phyloP scores from a whole-genome alignment of 2,888 invertebrate genomes.

The Mechanitis messenoides region DNA sequence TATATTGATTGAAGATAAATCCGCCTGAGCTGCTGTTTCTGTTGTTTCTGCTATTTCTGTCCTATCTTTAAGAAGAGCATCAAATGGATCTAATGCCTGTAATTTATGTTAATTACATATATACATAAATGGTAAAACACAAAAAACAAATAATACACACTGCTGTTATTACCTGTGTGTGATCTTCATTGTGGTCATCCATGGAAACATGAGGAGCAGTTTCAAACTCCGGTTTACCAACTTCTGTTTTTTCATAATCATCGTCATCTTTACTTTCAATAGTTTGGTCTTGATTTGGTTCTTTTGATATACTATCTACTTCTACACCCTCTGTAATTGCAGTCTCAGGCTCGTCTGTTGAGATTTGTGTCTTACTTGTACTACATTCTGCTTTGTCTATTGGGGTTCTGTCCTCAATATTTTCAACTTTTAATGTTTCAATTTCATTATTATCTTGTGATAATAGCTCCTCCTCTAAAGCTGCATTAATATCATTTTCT shows the following conservation, averaged over 20 bases:
- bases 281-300: conserved; percentile 25
- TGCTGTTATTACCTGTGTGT: conserved; percentile 54
- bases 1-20: conserved; percentile 33
- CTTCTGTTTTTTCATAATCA: conserved; percentile 46
- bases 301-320: conserved; percentile 34
- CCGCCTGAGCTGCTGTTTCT: conserved; percentile 38
- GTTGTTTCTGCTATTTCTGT: conserved; percentile 41
- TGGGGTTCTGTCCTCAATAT: not conserved
- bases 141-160: conserved; percentile 4
- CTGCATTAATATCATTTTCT: not conserved
- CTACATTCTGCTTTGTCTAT: not conserved
- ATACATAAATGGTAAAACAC: not conserved
- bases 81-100: conserved; percentile 70
- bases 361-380: conserved; percentile 22
- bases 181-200: conserved; percentile 65
- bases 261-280: conserved; percentile 23
- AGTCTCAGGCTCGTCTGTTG: conserved; percentile 4
- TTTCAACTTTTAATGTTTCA: conserved; percentile 31
- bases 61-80: conserved; percentile 61
- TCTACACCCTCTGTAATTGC: conserved; percentile 31
- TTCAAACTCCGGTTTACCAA: conserved; percentile 69
- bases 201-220: conserved; percentile 68
- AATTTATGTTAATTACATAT: conserved; percentile 23
- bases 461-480: conserved; percentile 10
- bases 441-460: conserved; percentile 15